Evolutionary conservation across 2,888 invertebrate genomes (phyloP).

Genomic region (Nomada goodeniana): DNA sequence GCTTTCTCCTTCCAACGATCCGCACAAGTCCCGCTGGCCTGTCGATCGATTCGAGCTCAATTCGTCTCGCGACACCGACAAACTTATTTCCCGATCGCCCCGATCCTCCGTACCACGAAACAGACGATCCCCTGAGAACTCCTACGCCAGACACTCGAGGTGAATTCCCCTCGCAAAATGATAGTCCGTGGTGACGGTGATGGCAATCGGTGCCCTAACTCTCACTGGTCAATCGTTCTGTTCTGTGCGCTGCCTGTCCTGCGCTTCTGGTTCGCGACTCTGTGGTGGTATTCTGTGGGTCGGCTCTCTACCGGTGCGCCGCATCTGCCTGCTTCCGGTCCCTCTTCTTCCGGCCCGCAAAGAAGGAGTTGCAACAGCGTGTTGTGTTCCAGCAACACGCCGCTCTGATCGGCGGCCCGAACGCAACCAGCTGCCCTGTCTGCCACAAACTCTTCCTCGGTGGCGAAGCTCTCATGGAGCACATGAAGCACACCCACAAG

Average conservation of each 20-base stretch:
- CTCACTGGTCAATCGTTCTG: conserved; percentile 82
- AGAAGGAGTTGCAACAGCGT: conserved; percentile 94
- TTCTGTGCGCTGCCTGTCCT: conserved; percentile 82
- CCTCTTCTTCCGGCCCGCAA: conserved; percentile 77
- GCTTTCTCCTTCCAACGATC: conserved; percentile 59
- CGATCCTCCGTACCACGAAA: neutral
- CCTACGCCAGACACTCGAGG: conserved; percentile 69
- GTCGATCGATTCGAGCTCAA: neutral
- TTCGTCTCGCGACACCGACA: too few species aligned
- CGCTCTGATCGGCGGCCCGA: conserved; percentile 95
- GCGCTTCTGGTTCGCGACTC: conserved; percentile 82
- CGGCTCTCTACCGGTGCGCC: conserved; percentile 76
- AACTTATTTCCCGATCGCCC: too few species aligned
- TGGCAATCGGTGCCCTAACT: conserved; percentile 76
- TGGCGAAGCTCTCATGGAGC: conserved; percentile 96
- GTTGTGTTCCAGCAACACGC: conserved; percentile 98
- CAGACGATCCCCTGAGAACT: conserved; percentile 8
- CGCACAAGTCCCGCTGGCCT: neutral
- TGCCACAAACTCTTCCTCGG: conserved; percentile 98
- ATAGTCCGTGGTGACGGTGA: conserved; percentile 72
- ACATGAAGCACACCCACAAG: conserved; percentile 98
- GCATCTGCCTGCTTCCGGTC: conserved; percentile 76
- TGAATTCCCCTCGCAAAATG: conserved; percentile 67
- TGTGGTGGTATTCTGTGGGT: conserved; percentile 81
- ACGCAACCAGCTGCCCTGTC: conserved; percentile 95